phyloP scores from a whole-genome alignment of 2,797 vertebrate species.

The Helicolenus hilgendorfi region DNA sequence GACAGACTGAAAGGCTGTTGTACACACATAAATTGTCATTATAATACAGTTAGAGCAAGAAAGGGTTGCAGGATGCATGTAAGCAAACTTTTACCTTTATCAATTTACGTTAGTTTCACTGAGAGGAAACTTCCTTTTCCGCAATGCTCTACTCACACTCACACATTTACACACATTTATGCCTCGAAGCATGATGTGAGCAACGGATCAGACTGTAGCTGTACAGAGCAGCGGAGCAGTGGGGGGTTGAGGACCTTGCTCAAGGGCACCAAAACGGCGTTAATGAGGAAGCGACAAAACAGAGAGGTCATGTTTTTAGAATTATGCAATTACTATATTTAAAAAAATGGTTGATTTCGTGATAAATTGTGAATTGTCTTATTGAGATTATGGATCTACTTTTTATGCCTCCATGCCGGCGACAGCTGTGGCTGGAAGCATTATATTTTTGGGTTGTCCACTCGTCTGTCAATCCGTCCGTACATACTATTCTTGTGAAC shows the following conservation, averaged over 20 bases:
- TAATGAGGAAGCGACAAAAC: background rate
- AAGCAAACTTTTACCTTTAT: background rate
- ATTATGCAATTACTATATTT: background rate
- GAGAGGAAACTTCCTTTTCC: background rate
- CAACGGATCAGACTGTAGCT: background rate
- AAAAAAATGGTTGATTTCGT: background rate
- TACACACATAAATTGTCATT: background rate
- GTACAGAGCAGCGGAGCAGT: background rate
- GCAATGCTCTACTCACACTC: background rate
- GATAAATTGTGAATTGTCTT: background rate
- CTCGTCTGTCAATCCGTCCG: too few relatives aligned
- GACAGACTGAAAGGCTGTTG: background rate
- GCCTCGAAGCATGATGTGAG: background rate
- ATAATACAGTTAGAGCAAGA: background rate
- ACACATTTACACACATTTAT: background rate
- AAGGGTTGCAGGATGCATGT: background rate
- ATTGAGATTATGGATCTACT: background rate
- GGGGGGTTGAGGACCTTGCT: background rate
- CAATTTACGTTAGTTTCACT: background rate
- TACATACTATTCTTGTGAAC: too few relatives aligned
- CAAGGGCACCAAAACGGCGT: background rate
- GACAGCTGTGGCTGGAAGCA: too few relatives aligned
- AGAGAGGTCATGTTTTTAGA: background rate
- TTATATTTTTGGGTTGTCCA: too few relatives aligned
- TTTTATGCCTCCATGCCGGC: background rate